Base-by-base conservation (phyloP, 2,797 vertebrate genomes). In the Leuciscus waleckii region DNA sequence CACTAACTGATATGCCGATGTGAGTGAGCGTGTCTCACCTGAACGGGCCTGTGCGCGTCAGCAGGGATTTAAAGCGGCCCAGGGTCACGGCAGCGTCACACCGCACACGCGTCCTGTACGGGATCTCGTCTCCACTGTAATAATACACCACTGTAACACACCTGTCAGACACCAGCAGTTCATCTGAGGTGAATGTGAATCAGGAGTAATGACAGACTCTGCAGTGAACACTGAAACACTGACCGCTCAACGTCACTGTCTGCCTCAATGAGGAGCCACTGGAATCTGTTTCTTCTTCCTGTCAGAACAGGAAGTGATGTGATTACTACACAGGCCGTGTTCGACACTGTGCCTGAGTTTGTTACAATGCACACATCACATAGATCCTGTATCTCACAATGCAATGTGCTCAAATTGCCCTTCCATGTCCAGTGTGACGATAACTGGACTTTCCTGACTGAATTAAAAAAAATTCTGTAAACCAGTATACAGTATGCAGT, bases 11-110 rank as follows among this genome's bases (percentile, higher is more conserved):
- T 43, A 11, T 41, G 41, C 10, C 8, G 41, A 0, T 43, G 10
- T 2, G 14, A 10, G 2, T 0, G 9, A n/a, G 1, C 1, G 1
- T n/a, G 32, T 71, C 92, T 94, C 85, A 99, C 98, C 98, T 97
- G 94, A 99, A 99, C 91, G 96, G 96, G 92, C 97, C 98, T 92
- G 97, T 98, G 96, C 98, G 98, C 93, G 98, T 99, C 90, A 99
- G 97, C 92, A 99, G 95, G 94, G 98, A 97, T 93, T 98, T 99
- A 94, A 99, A 99, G 94, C 98, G 98, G 88, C 97, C 97, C 89
- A 99, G 95, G 0, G 97, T 98, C 85, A 99, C 96, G 6, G 97
- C 95, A 0, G n/a, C 0, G 16, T 96, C 96, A 7, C 98, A 96
- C 87, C 97, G 96, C 88, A 99, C 97, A 1, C 98, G 95, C 13